phyloP scores from a whole-genome alignment of 1,140 invertebrate species.

The Drosophila elegans region DNA sequence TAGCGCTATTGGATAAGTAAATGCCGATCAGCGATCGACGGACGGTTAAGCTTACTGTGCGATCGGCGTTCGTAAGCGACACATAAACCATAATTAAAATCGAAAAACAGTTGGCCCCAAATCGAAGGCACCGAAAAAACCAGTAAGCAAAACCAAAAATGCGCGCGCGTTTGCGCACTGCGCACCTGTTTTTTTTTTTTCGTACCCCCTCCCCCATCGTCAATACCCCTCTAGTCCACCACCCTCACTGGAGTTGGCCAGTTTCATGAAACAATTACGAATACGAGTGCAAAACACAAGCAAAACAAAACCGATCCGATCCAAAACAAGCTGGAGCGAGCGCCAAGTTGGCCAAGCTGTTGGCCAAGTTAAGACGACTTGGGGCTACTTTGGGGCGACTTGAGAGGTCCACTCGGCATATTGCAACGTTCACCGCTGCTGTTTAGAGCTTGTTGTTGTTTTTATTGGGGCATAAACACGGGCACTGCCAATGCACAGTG shows the following conservation, averaged over 20 bases:
- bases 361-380: conserved; percentile 41
- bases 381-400: conserved; percentile 23
- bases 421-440: conserved; percentile 42
- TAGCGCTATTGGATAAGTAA: conserved; percentile 40
- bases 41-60: conserved; percentile 26
- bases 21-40: conserved; percentile 40
- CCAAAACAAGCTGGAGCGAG: conserved; percentile 33
- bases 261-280: conserved; percentile 81
- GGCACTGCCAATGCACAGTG: conserved; percentile 48
- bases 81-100: conserved; percentile 78
- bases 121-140: conserved; percentile 51
- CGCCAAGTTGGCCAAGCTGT: conserved; percentile 52
- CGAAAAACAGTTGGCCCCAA: conserved; percentile 71
- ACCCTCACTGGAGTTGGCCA: conserved; percentile 44
- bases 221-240: not conserved
- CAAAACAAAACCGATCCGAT: conserved; percentile 26
- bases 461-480: conserved; percentile 46
- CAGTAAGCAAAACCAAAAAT: conserved; percentile 60
- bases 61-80: conserved; percentile 40
- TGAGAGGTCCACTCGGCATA: conserved; percentile 32
- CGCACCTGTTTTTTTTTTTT: conserved; percentile 64
- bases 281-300: conserved; percentile 44
- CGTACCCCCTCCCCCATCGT: not conserved
- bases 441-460: conserved; percentile 21
- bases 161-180: conserved; percentile 54